These are phyloP conservation scores for Cheilosia urbana DNA, from an alignment of 2,888 invertebrate genomes.

Conservation along the genomic window DNA sequence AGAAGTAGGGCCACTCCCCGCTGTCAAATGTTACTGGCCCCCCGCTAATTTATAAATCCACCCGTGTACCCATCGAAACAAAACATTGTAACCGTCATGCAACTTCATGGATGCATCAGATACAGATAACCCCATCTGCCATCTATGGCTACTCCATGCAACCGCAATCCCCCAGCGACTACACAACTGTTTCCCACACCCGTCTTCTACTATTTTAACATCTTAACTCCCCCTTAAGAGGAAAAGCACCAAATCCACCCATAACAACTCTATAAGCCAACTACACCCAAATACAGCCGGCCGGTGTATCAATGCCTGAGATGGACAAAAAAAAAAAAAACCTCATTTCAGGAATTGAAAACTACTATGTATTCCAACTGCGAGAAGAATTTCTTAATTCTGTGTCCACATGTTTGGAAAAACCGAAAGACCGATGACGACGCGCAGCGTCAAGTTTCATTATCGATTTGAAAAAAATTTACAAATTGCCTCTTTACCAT, in stretches of 20 bases:
- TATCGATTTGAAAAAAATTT: constrained; percentile 66
- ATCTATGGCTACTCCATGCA: constrained; percentile 47
- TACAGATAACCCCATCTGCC: constrained; percentile 41
- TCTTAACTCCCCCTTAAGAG: constrained; percentile 61
- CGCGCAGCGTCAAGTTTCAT: constrained; percentile 60
- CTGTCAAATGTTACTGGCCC: constrained; percentile 6
- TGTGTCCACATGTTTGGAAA: constrained; percentile 30
- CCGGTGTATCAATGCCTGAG: neutral
- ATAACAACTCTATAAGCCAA: constrained; percentile 12
- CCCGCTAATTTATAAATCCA: constrained; percentile 6
- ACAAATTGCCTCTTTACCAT: constrained; percentile 74
- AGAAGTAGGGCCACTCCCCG: neutral
- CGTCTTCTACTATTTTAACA: constrained; percentile 55
- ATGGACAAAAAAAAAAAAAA: constrained; percentile 9
- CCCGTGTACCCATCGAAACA: constrained; percentile 15
- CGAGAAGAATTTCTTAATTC: constrained; percentile 54
- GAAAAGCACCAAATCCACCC: constrained; percentile 23
- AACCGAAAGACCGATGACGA: neutral
- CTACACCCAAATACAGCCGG: constrained; percentile 31
- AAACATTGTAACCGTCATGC: constrained; percentile 46
- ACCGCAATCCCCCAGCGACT: constrained; percentile 33
- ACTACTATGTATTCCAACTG: constrained; percentile 21
- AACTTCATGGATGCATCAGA: constrained; percentile 39
- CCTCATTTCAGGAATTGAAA: constrained; percentile 22
- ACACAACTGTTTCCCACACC: constrained; percentile 37